phyloP scores from a whole-genome alignment of 2,888 invertebrate genomes.

The Ochlodes sylvanus region DNA sequence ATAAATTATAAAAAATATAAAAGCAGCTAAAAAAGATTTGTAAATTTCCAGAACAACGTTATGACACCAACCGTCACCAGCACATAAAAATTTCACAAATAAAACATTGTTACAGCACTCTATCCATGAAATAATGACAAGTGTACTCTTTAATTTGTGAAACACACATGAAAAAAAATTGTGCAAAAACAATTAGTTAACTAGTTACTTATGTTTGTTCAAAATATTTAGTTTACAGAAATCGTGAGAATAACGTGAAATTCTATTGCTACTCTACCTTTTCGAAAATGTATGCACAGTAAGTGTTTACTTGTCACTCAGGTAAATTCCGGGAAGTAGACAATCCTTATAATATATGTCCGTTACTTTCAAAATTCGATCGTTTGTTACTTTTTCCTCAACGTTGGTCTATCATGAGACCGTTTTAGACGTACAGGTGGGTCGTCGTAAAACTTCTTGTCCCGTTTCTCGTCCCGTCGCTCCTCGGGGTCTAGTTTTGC shows the following conservation, averaged over 20 bases:
- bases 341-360: conserved; percentile 1
- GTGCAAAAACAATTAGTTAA: background rate
- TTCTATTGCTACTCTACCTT: background rate
- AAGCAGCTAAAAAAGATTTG: conserved; percentile 49
- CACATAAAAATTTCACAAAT: background rate
- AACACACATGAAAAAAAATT: background rate
- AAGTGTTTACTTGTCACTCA: conserved; percentile 1
- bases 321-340: background rate
- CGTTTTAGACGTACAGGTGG: conserved; percentile 70
- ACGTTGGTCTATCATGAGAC: conserved; percentile 55
- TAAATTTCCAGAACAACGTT: conserved; percentile 6
- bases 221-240: background rate
- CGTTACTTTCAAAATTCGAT: background rate
- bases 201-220: background rate
- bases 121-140: background rate
- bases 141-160: background rate
- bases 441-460: conserved; percentile 64
- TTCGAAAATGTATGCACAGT: background rate
- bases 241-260: background rate
- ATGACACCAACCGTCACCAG: background rate
- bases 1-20: conserved; percentile 52
- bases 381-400: conserved; percentile 23
- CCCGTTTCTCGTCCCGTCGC: conserved; percentile 62
- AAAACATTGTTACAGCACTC: background rate
- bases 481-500: conserved; percentile 60